These are phyloP conservation scores for Lanius ludovicianus DNA, from an alignment of 2,113 vertebrate species.

Conservation along the genomic window DNA sequence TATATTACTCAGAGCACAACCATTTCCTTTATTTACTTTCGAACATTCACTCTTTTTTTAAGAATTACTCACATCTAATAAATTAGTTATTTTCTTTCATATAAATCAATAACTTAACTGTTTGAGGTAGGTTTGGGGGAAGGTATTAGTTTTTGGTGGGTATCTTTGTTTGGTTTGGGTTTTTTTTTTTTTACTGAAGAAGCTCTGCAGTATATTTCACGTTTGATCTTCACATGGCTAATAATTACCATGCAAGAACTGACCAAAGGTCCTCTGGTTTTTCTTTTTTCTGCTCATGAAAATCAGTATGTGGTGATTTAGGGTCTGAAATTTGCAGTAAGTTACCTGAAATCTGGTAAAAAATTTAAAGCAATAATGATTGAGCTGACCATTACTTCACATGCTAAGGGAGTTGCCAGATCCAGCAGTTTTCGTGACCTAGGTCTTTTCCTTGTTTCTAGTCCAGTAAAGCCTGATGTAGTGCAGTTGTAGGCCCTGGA, in stretches of 20 bases:
- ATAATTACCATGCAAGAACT: not conserved
- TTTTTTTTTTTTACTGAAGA: not conserved
- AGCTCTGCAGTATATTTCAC: not conserved
- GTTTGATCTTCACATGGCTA: not conserved
- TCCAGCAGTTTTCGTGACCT: not conserved
- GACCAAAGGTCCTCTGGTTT: fast-evolving
- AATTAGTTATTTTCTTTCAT: not conserved
- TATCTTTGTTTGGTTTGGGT: not conserved
- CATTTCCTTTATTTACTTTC: not conserved
- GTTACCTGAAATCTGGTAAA: not conserved
- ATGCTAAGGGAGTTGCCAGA: not conserved
- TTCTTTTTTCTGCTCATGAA: not conserved
- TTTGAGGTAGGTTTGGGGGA: not conserved
- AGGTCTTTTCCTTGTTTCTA: not conserved
- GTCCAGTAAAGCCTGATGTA: fast-evolving
- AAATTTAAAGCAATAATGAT: not conserved
- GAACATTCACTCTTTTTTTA: not conserved
- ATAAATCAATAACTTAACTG: not conserved
- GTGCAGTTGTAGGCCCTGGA: not conserved
- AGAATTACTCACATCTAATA: not conserved
- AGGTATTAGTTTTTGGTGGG: not conserved
- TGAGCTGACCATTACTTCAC: not conserved
- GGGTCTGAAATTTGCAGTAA: not conserved
- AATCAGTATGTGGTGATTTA: not conserved
- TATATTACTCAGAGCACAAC: not conserved